Conservation (phyloP, 2,888 invertebrate species). For the Melipona bicolor region DNA sequence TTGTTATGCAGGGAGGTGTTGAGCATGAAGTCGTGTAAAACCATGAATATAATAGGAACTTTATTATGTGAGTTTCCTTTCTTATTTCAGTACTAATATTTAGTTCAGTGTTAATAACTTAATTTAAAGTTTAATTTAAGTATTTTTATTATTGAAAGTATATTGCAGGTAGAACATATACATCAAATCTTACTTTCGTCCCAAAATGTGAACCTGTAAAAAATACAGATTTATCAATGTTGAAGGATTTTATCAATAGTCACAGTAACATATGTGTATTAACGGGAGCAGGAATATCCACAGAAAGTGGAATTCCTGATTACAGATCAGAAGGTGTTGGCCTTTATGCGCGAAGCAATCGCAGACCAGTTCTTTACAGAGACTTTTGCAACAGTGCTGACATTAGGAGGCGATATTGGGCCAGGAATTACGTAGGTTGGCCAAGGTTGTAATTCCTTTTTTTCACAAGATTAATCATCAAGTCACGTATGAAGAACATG, state of each 20-base stretch:
- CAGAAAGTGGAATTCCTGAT: constrained; percentile 98
- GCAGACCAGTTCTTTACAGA: constrained; percentile 93
- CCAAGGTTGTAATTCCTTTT: constrained; percentile 82
- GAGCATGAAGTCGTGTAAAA: not conserved
- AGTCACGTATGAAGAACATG: not conserved
- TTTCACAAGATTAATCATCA: not conserved
- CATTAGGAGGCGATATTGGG: constrained; percentile 95
- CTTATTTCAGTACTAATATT: not conserved
- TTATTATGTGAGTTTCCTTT: constrained; percentile 21
- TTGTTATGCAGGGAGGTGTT: not conserved
- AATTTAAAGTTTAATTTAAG: too few relatives aligned
- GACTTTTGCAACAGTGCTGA: constrained; percentile 91
- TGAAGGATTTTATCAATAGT: constrained; percentile 87
- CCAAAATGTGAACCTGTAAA: constrained; percentile 90
- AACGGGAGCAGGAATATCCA: constrained; percentile 98
- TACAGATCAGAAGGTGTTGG: constrained; percentile 97
- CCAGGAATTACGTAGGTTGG: constrained; percentile 98
- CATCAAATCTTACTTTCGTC: constrained; percentile 85
- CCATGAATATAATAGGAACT: not conserved
- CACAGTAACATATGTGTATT: constrained; percentile 88
- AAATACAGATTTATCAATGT: constrained; percentile 86
- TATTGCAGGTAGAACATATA: constrained; percentile 38
- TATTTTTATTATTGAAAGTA: not conserved
- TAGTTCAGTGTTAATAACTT: not conserved
- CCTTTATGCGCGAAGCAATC: constrained; percentile 93